Base-by-base conservation (phyloP, 2,797 vertebrate species). In the Rhinatrema bivittatum region DNA sequence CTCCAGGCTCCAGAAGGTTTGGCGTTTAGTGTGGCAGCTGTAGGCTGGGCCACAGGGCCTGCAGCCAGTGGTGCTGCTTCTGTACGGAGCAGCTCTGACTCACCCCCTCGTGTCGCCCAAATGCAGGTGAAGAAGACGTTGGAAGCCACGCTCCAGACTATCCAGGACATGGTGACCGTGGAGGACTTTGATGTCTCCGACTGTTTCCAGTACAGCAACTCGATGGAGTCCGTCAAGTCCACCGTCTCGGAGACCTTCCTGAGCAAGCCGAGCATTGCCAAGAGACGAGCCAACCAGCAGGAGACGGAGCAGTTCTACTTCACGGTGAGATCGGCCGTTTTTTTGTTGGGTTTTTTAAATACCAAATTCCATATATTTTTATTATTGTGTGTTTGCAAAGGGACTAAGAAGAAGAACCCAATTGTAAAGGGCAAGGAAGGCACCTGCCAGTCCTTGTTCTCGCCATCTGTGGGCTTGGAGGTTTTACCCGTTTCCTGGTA, bases 251-350 rank as follows among this genome's bases (percentile, higher is more conserved):
- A 99, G 25, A 98, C 95, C 1, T 98, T 93, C 79, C 92, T 99
- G 84, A 99, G 94, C 81, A 98, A 97, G 32, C 95, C 94, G 26
- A 99, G 94, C 67, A 89, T 99, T 22, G 95, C 94, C 60, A 99
- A 99, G 70, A 81, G 95, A 13, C 69, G 93, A 20, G 95, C 94
- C 58, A 97, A 98, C 70, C 94, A 99, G 72, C 95, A 99, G 69
- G 94, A 98, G 82, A 99, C 95, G 0, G 95, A 99, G 76, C 94
- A 97, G 78, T 99, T 99, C 70, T 97, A 97, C 72, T 99, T 98
- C 77, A 98, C 92, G 42, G 95, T 98, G 65, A 76, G 89, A 6
- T n/a, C n/a, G n/a, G n/a, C n/a, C n/a, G n/a, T n/a, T n/a, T n/a
- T n/a, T 15, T n/a, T 10, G 0, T 3, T 7, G 10, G 10, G 30